Evolutionary conservation across 2,888 invertebrate species (phyloP), one percentile per base, ranked within the genome.

Genomic region (Leucophora obtusa): DNA sequence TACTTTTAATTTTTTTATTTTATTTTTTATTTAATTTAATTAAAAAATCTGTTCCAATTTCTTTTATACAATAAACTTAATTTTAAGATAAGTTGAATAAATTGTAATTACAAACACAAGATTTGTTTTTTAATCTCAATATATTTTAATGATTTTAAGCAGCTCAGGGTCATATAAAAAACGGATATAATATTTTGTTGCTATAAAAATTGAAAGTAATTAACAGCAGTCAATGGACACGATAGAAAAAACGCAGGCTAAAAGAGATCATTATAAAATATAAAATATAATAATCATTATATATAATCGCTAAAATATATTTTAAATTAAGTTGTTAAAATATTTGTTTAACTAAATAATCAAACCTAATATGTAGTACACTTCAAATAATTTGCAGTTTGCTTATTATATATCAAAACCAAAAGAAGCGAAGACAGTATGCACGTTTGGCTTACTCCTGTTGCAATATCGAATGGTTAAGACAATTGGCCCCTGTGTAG

Each of bases 121-220:
- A 18, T 58, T 58, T 28, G 18, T 3, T n/a, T 28, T 28, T 28
- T 28, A 59, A 59, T 38, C 14, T 59, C n/a, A 56, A 35, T 65
- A 50, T 56, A 28, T 18, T 35, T 58, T 56, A 50, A 33, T 43
- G 17, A 15, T n/a, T 50, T 50, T 11, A 76, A 76, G 69, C 56
- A 58, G 63, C 63, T 70, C 75, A 69, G 63, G 75, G 75, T 51
- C 62, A 51, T 56, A 14, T 35, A 11, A 58, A 28, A 51, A n/a
- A 47, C 33, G 53, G 4, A 58, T 15, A 18, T 8, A 18, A 62
- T 35, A 50, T 62, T 35, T 33, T 33, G 47, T 17, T 28, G 7
- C 28, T 38, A 35, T 59, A 17, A 21, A 63, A 69, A 38, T 75
- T 75, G 47, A 75, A 69, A 69, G 50, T 69, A 24, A 63, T 75